phyloP scores from a whole-genome alignment of 2,888 invertebrate genomes.

The Heteromurus nitidus region DNA sequence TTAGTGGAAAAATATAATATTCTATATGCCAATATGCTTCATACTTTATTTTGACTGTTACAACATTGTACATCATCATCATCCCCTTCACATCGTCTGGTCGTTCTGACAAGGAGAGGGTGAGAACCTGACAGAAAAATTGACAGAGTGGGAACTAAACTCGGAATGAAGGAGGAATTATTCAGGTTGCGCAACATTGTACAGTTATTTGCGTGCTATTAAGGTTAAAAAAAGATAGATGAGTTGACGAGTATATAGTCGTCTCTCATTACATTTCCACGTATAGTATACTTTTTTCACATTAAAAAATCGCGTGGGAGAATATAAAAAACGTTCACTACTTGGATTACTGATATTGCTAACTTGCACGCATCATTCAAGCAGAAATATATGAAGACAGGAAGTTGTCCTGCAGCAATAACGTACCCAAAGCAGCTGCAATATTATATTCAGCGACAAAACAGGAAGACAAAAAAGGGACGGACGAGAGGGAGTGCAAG shows the following conservation, averaged over 20 bases:
- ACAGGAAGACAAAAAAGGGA: conserved; percentile 51
- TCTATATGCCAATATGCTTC: conserved; percentile 42
- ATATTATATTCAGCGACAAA: too few species aligned
- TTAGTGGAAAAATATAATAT: too few species aligned
- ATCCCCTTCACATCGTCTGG: too few species aligned
- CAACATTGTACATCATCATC: neutral
- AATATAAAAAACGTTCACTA: conserved; percentile 35
- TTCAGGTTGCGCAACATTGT: conserved; percentile 56
- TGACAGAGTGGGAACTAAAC: conserved; percentile 29
- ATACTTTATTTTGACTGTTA: conserved; percentile 35
- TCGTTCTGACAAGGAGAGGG: too few species aligned
- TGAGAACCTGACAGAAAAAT: conserved; percentile 29
- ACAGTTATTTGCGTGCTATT: conserved; percentile 59
- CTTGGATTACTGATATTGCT: too few species aligned
- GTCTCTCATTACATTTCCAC: neutral
- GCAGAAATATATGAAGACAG: conserved; percentile 53
- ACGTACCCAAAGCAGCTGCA: conserved; percentile 7
- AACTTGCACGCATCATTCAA: conserved; percentile 48
- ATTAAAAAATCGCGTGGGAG: conserved; percentile 45
- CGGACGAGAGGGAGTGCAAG: conserved; percentile 18
- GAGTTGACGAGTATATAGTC: neutral
- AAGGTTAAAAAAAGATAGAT: conserved; percentile 55
- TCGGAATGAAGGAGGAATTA: conserved; percentile 28
- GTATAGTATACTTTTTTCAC: conserved; percentile 6
- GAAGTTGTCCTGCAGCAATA: conserved; percentile 57